phyloP scores from a whole-genome alignment of 2,113 vertebrate genomes.

The Cyprinodon variegatus region DNA sequence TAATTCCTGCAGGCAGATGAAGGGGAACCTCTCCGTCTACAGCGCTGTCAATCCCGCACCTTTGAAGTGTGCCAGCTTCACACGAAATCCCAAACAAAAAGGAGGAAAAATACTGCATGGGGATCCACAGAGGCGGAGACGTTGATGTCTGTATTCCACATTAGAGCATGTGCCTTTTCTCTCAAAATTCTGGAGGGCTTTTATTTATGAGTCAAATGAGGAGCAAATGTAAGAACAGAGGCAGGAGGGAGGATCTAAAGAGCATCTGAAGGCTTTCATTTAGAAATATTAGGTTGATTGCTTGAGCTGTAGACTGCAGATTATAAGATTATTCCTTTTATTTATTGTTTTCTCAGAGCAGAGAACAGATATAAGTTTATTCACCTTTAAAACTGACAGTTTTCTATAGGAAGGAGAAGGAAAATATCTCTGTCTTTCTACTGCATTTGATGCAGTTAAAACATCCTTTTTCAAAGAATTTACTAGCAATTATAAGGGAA shows the following conservation, averaged over 20 bases:
- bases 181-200: slow-evolving; percentile 36
- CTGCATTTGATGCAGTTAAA: no score
- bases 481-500: no score
- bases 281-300: slow-evolving; percentile 45
- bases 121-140: slow-evolving; percentile 42
- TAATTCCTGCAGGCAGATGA: slow-evolving; percentile 79
- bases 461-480: no score
- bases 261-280: slow-evolving; percentile 35
- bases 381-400: no score
- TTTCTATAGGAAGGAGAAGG: no score
- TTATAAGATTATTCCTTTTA: slow-evolving; percentile 5
- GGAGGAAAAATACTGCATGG: slow-evolving; percentile 5
- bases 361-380: no score
- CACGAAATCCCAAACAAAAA: slow-evolving; percentile 71
- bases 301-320: slow-evolving; percentile 33
- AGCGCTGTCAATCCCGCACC: slow-evolving; percentile 74
- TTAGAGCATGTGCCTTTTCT: slow-evolving; percentile 35
- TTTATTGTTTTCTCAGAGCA: neutral
- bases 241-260: slow-evolving; percentile 49
- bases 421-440: no score
- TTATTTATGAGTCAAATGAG: slow-evolving; percentile 64
- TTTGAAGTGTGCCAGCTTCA: slow-evolving; percentile 82
- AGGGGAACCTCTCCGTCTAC: slow-evolving; percentile 77
- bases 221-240: slow-evolving; percentile 11
- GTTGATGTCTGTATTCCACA: slow-evolving; percentile 76